Percentiles rank a stretch among this genome's conserved stretches.
Evolutionary conservation across 2,113 vertebrate species (phyloP).

Genomic region (Girardinichthys multiradiatus): DNA sequence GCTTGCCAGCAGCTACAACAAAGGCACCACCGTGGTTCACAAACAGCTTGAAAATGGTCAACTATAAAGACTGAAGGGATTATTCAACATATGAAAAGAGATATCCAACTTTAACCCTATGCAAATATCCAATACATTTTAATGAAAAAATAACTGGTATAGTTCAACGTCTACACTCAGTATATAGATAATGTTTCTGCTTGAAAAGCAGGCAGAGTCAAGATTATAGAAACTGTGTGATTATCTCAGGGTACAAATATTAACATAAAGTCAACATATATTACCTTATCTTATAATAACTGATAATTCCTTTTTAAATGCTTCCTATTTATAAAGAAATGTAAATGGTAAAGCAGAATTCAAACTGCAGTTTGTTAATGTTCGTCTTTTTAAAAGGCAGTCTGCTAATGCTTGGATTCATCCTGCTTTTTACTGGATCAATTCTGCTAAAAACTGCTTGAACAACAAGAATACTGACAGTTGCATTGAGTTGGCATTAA

Average conservation of each 20-base stretch:
- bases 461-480: neutral
- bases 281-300: neutral
- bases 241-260: neutral
- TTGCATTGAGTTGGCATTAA: neutral
- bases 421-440: neutral
- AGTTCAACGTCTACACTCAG: neutral
- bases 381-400: neutral
- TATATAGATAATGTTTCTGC: neutral
- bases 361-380: neutral
- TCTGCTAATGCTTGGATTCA: neutral
- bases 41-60: constrained; percentile 11
- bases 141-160: neutral
- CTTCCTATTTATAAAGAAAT: neutral
- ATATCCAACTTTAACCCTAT: neutral
- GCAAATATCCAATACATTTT: neutral
- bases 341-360: neutral
- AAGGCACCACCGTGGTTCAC: constrained; percentile 46
- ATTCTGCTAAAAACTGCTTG: no score
- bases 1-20: constrained; percentile 33
- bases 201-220: neutral
- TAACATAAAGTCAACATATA: neutral
- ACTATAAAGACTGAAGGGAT: neutral
- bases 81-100: neutral
- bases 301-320: neutral
- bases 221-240: neutral